Evolutionary conservation across 2,797 vertebrate genomes (phyloP), one percentile per base, ranked within the genome.

Genomic region (Pelodytes ibericus): DNA sequence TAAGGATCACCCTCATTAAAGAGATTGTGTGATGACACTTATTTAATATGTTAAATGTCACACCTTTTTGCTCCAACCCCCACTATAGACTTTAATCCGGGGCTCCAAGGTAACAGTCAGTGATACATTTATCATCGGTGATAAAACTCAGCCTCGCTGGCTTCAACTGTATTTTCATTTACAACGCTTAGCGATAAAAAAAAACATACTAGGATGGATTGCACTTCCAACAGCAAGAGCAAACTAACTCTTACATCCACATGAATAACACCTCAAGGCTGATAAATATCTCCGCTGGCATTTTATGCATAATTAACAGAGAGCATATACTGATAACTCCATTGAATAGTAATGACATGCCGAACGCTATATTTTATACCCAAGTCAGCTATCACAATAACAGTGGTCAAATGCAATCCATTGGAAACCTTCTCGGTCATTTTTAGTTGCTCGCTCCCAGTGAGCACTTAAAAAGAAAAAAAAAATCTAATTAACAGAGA

Each of bases 281-380:
- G 77, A 83, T 87, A 86, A 89, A 83, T 85, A 86, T 84, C 11
- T 72, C 30, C 82, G 65, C 81, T 81, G 58, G 27, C n/a, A 79
- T 88, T 90, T 86, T 85, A 87, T 86, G 74, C 64, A 83, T 89
- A 87, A 87, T 89, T 90, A 90, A 86, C 72, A 71, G 60, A 73
- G 74, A 82, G 49, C 81, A 77, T 71, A 82, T 83, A 56, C 79
- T 83, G 74, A 76, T 71, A 82, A 77, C 75, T 80, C 36, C 69
- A 61, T 3, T 60, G 71, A 89, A 85, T 88, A 86, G 82, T 82
- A 87, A 88, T 80, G 80, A 60, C 39, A 78, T 30, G 20, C 85
- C 84, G 80, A 77, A 81, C 53, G 44, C 62, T 82, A 51, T 47
- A 70, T 83, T 79, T 82, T 44, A n/a, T 81, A 25, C 82, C 75